phyloP scores from a whole-genome alignment of 2,113 vertebrate species.

The Rissa tridactyla region DNA sequence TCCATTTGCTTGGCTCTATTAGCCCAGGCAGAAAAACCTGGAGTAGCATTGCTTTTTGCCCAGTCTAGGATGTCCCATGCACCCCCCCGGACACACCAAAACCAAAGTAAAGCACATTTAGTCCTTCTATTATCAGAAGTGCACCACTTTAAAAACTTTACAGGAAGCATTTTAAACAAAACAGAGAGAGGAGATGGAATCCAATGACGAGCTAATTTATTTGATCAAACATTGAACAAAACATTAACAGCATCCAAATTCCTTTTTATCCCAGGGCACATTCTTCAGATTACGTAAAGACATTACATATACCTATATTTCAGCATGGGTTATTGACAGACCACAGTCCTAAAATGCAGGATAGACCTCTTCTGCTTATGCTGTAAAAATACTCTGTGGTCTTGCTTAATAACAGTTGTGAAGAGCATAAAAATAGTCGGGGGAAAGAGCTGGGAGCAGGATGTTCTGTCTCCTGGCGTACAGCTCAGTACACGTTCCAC shows the following conservation, averaged over 20 bases:
- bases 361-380: constrained; percentile 2
- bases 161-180: neutral
- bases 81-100: neutral
- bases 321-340: neutral
- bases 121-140: neutral
- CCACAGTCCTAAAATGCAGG: neutral
- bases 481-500: neutral
- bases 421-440: constrained; percentile 40
- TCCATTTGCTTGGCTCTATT: neutral
- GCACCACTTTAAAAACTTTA: neutral
- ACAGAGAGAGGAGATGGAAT: neutral
- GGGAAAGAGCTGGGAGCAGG: constrained; percentile 22
- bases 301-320: neutral
- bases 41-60: neutral
- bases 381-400: constrained; percentile 46
- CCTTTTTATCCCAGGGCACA: neutral
- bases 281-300: neutral
- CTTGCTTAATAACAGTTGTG: constrained; percentile 51
- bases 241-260: neutral
- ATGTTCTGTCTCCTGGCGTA: constrained; percentile 17
- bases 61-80: neutral
- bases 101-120: neutral
- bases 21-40: neutral
- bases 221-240: neutral
- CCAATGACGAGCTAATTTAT: neutral